A percentile compares a stretch with the other conserved stretches of the same genome.
Evolutionary conservation across 2,888 invertebrate species (phyloP).

Genomic region (Fabriciana adippe): DNA sequence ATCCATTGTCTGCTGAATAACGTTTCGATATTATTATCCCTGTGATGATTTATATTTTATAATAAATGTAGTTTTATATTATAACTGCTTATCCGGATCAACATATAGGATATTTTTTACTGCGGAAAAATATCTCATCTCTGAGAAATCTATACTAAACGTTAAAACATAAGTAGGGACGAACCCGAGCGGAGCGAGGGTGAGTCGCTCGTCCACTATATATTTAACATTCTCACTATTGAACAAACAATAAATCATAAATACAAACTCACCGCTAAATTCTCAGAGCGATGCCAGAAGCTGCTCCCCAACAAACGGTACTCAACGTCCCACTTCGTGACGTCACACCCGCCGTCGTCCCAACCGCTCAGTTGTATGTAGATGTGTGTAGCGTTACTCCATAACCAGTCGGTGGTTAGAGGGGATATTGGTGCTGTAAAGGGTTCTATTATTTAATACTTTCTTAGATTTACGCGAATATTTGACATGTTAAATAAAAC

Average conservation of each 20-base stretch:
- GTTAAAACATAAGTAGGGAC: no score
- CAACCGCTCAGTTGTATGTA: constrained; percentile 91
- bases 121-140: no score
- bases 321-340: constrained; percentile 90
- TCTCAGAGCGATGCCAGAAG: constrained; percentile 74
- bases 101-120: no score
- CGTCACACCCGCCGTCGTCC: constrained; percentile 93
- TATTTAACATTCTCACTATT: not conserved
- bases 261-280: constrained; percentile 63
- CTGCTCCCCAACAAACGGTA: constrained; percentile 81
- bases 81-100: no score
- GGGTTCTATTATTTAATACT: not conserved
- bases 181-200: no score
- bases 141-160: no score
- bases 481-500: no score
- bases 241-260: not conserved
- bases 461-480: no score
- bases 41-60: no score
- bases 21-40: not conserved
- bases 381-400: constrained; percentile 91
- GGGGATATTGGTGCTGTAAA: constrained; percentile 84
- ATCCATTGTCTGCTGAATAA: constrained; percentile 57
- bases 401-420: constrained; percentile 88
- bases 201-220: no score
- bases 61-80: no score